Evolutionary conservation across 2,888 invertebrate genomes (phyloP), one percentile per base, ranked within the genome.

Genomic region (Calephelis perditalis): DNA sequence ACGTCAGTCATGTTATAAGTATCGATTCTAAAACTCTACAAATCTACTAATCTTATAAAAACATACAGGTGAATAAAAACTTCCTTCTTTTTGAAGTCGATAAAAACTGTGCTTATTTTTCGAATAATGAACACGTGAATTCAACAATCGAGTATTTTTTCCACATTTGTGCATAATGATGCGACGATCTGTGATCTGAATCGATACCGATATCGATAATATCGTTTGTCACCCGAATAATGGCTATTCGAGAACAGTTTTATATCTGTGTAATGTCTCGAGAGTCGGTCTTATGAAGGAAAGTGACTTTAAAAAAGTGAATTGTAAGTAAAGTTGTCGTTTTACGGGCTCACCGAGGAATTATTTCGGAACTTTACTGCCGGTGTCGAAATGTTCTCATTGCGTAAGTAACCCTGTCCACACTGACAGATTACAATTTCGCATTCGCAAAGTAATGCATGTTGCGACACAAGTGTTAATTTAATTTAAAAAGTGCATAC

Each of bases 331-430:
- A 86, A 86, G 74, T 76, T 73, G 69, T 70, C 72, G 77, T 75
- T 86, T 88, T 86, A 87, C 76, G 75, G 74, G 71, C 74, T 67
- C 70, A 62, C 70, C 61, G 67, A 71, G 74, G 76, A 74, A 84
- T 87, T 79, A 84, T 82, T 83, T 86, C 75, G 74, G 79, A 70
- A 75, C 73, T 86, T 88, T 83, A 87, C 73, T 82, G 76, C 72
- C 66, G 71, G 8, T 85, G 81, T 81, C 76, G 84, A 83, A 84
- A 84, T 73, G 73, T 72, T 75, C 74, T 74, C 73, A 63, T 85
- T 86, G 75, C 78, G 79, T 75, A 83, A 83, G 70, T 69, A 72
- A 74, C 70, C 70, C 71, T 67, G 66, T 65, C 65, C 52, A 5
- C 26, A 6, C 26, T 68, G 70, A 69, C 68, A 67, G 69, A 70